Evolutionary conservation across 2,888 invertebrate species (phyloP).

Genomic region (Punctoribates punctum): DNA sequence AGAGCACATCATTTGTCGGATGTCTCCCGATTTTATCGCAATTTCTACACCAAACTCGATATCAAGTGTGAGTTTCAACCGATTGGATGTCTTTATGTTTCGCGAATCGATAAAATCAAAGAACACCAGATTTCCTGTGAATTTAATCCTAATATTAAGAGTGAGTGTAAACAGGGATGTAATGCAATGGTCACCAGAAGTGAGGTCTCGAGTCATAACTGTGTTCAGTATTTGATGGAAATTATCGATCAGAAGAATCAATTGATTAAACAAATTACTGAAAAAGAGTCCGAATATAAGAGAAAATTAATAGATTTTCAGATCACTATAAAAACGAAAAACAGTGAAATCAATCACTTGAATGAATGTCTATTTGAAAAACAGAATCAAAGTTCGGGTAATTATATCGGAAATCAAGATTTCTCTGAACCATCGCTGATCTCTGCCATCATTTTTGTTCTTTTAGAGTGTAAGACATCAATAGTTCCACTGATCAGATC

Average conservation of each 20-base stretch:
- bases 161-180: not conserved
- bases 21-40: not conserved
- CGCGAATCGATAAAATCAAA: not conserved
- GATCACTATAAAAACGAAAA: not conserved
- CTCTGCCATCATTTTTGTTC: no score
- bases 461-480: no score
- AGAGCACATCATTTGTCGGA: not conserved
- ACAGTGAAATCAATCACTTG: not conserved
- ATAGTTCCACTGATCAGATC: no score
- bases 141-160: not conserved
- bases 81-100: not conserved
- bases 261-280: not conserved
- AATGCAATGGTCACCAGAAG: slow-evolving; percentile 7
- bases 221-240: not conserved
- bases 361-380: not conserved
- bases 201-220: not conserved
- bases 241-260: not conserved
- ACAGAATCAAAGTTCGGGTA: slow-evolving; percentile 3
- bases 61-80: not conserved
- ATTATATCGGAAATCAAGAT: not conserved
- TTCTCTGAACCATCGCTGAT: no score
- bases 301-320: slow-evolving; percentile 1
- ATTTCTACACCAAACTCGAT: not conserved
- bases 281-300: not conserved
- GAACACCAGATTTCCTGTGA: not conserved